These are phyloP conservation scores for Morpho achilles DNA, from an alignment of 2,888 invertebrate genomes.

Conservation along the genomic window DNA sequence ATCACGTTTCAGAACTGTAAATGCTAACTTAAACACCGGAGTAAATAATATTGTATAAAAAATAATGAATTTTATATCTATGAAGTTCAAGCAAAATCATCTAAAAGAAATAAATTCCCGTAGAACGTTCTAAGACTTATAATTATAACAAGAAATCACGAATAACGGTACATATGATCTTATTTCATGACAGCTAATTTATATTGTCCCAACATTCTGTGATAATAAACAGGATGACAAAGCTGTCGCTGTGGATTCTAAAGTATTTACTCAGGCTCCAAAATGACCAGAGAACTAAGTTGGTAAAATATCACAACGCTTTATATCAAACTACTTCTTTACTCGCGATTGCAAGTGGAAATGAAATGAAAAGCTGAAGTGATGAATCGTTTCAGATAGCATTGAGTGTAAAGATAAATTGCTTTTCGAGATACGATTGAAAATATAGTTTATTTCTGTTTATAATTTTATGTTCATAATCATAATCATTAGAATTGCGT, in stretches of 20 bases:
- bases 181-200: too few species aligned
- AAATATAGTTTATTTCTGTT: background rate
- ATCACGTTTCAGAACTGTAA: too few species aligned
- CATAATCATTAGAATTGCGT: too few species aligned
- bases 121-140: too few species aligned
- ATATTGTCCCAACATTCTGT: background rate
- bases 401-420: constrained; percentile 10
- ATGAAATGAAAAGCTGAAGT: constrained; percentile 28
- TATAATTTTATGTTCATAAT: too few species aligned
- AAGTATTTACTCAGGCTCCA: constrained; percentile 12
- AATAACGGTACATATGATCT: too few species aligned
- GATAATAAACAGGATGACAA: constrained; percentile 5
- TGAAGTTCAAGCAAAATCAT: too few species aligned
- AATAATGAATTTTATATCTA: too few species aligned
- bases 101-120: too few species aligned
- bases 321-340: constrained; percentile 15
- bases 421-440: constrained; percentile 5
- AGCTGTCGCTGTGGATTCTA: background rate
- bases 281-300: constrained; percentile 10
- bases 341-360: constrained; percentile 21
- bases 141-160: too few species aligned
- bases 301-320: constrained; percentile 15
- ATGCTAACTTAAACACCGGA: too few species aligned
- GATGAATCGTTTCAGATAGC: constrained; percentile 28
- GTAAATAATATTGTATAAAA: too few species aligned